These are phyloP conservation scores for Saccopteryx leptura DNA, from an alignment of 2,113 vertebrate species.

Conservation along the genomic window DNA sequence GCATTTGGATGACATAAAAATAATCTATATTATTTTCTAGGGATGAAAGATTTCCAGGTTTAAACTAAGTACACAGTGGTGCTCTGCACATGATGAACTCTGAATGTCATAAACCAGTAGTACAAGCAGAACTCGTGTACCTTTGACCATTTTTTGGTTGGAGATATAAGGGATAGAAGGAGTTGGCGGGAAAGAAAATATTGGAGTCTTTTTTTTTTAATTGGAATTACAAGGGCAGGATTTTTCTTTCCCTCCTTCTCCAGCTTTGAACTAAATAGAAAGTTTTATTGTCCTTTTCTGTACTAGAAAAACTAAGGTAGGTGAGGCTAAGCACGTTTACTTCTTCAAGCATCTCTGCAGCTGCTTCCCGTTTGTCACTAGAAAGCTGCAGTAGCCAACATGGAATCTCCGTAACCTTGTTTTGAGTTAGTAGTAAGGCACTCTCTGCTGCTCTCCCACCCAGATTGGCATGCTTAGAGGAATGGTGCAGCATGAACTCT, in stretches of 20 bases:
- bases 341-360: neutral
- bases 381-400: slow-evolving; percentile 11
- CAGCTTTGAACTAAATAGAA: slow-evolving; percentile 3
- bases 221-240: neutral
- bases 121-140: neutral
- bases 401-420: slow-evolving; percentile 28
- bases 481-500: neutral
- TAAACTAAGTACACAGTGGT: slow-evolving; percentile 62
- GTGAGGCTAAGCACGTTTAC: neutral
- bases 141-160: neutral
- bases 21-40: slow-evolving; percentile 57
- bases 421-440: slow-evolving; percentile 40
- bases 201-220: neutral
- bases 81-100: neutral
- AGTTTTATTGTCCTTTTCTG: slow-evolving; percentile 20
- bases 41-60: slow-evolving; percentile 52
- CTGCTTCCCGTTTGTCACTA: slow-evolving; percentile 23
- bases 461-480: slow-evolving; percentile 40
- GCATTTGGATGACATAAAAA: slow-evolving; percentile 75
- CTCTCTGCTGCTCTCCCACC: neutral
- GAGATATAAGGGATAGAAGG: neutral
- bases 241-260: neutral
- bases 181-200: neutral
- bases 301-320: slow-evolving; percentile 13
- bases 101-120: neutral